Evolutionary conservation across 2,113 vertebrate species (phyloP), one percentile per base, ranked within the genome.

Genomic region (Perca schrenkii): DNA sequence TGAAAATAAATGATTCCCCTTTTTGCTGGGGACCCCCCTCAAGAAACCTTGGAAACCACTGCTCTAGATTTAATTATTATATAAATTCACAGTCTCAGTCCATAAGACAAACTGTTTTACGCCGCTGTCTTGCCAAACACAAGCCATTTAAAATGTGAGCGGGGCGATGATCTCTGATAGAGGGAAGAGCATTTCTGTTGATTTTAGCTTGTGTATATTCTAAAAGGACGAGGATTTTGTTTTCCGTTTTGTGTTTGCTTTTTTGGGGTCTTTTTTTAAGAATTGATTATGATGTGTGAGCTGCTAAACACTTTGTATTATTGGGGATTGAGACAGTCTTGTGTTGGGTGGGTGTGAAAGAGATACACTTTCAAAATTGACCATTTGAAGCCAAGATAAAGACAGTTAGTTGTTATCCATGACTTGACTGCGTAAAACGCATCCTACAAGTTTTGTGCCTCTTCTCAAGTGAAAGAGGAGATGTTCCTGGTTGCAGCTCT

Each of bases 221-320:
- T 80, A 28, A 47, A 79, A 79, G 49, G 15, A 84, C 40, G 5
- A 86, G 63, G 75, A 75, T 46, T 65, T 74, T 47, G n/a, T 53
- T 62, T 61, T 84, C 25, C 25, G 69, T 77, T 86, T 74, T 88
- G 54, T 74, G 64, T 71, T 71, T 86, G 50, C 67, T 49, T 85
- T 82, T 82, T 62, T 61, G 70, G 62, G 22, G 68, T 36, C 49
- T 50, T 28, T 77, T 86, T 74, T 74, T 58, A 31, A 90, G 31
- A 86, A 78, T 67, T 71, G 54, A 91, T 85, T 86, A 81, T 82
- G 84, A 91, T 90, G 87, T 94, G 81, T 91, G 87, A 93, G 95
- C 94, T 95, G 95, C 95, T 95, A 94, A 88, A 89, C 83, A 92
- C 82, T 89, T 88, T 91, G 94, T 87, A 92, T 91, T 91, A 88